These are phyloP conservation scores for Sabatieria punctata DNA, from an alignment of 2,888 invertebrate species.

Conservation along the genomic window DNA sequence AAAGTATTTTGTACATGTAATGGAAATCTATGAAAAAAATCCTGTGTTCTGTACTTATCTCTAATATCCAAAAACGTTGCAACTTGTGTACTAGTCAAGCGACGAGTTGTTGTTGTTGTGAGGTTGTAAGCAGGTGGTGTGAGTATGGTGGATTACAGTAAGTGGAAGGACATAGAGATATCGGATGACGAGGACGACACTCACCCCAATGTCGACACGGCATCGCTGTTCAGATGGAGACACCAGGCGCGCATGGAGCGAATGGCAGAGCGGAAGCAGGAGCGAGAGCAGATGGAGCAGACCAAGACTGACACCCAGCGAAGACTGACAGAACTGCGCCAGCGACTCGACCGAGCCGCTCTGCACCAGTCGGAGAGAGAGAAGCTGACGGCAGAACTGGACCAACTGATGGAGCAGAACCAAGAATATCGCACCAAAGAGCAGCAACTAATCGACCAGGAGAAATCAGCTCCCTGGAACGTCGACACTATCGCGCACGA, in stretches of 20 bases:
- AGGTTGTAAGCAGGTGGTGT: too few relatives aligned
- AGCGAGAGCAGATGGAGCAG: conserved; percentile 35
- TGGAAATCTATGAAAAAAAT: too few relatives aligned
- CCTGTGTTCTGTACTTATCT: too few relatives aligned
- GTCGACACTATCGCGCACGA: conserved; percentile 95
- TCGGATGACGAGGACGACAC: conserved; percentile 99
- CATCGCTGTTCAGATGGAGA: conserved; percentile 94
- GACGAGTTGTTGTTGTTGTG: too few relatives aligned
- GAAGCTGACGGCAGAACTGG: conserved; percentile 40
- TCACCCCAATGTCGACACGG: conserved; percentile 97
- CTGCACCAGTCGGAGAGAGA: conserved; percentile 16
- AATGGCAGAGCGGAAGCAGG: conserved; percentile 39
- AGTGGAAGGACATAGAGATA: conserved; percentile 74
- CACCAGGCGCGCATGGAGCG: conserved; percentile 78
- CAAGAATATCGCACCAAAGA: conserved; percentile 49
- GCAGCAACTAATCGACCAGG: conserved; percentile 22
- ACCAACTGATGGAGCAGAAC: conserved; percentile 50
- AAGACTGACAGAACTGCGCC: conserved; percentile 17
- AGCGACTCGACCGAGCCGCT: conserved; percentile 14
- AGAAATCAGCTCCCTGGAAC: conserved; percentile 69
- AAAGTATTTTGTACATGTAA: too few relatives aligned
- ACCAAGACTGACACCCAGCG: conserved; percentile 13
- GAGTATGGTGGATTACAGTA: conserved; percentile 96
- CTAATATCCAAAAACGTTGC: too few relatives aligned
- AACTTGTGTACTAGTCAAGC: too few relatives aligned